phyloP scores from a whole-genome alignment of 2,113 vertebrate species.

The Willisornis vidua region DNA sequence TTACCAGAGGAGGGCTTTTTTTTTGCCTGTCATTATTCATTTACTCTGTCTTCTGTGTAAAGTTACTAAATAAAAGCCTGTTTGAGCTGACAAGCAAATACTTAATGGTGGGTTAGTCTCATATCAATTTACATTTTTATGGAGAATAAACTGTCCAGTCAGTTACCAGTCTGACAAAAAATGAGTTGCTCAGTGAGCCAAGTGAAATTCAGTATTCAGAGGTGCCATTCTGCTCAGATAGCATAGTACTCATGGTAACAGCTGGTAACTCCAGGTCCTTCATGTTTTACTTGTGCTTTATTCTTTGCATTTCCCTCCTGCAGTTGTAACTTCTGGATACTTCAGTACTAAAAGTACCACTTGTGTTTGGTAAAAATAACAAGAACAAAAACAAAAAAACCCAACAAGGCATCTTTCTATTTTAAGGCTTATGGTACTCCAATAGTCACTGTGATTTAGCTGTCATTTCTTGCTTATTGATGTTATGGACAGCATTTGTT shows the following conservation, averaged over 20 bases:
- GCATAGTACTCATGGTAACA: neutral
- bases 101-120: neutral
- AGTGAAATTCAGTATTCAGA: neutral
- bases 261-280: neutral
- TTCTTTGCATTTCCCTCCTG: neutral
- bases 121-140: neutral
- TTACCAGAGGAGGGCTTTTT: neutral
- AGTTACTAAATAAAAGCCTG: neutral
- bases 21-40: neutral
- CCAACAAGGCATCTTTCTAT: neutral
- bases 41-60: neutral
- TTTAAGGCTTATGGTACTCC: neutral
- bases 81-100: neutral
- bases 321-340: neutral
- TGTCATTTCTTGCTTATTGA: neutral
- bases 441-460: neutral
- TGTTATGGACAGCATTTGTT: neutral
- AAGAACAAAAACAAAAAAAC: neutral
- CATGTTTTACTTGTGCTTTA: neutral
- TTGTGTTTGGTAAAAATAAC: neutral
- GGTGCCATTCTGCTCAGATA: neutral
- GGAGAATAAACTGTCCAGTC: neutral
- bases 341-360: neutral
- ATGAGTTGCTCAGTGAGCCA: neutral
- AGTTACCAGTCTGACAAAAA: neutral